These are phyloP conservation scores for Riparia riparia DNA, from an alignment of 2,113 vertebrate species.

Conservation along the genomic window DNA sequence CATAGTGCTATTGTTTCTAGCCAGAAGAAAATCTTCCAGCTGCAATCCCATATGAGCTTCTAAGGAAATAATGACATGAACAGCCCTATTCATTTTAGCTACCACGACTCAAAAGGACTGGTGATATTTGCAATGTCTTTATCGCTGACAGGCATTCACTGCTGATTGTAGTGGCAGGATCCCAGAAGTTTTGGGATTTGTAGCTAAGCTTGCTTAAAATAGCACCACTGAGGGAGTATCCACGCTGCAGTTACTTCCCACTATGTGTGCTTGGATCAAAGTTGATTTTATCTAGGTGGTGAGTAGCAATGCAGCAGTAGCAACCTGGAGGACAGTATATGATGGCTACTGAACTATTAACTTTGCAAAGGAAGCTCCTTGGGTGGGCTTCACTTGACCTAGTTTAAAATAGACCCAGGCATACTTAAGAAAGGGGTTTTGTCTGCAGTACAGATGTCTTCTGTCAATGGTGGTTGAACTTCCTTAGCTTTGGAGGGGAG, in stretches of 20 bases:
- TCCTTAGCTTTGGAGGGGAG: background rate
- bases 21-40: conserved; percentile 30
- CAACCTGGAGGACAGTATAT: background rate
- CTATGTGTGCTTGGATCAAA: conserved; percentile 22
- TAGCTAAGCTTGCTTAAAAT: conserved; percentile 35
- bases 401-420: conserved; percentile 14
- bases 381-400: conserved; percentile 53
- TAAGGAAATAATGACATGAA: conserved; percentile 39
- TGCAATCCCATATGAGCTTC: conserved; percentile 6
- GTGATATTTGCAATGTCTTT: background rate
- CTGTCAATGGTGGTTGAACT: background rate
- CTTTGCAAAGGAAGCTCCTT: conserved; percentile 36
- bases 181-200: conserved; percentile 1
- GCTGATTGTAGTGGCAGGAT: background rate
- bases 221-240: background rate
- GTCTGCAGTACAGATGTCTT: conserved; percentile 55
- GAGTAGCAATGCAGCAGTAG: background rate
- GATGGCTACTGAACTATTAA: conserved; percentile 30
- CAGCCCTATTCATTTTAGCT: conserved; percentile 21
- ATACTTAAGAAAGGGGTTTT: conserved; percentile 28
- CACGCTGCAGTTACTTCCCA: background rate
- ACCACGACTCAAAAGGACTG: background rate
- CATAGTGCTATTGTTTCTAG: conserved; percentile 11
- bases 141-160: background rate
- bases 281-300: conserved; percentile 39